Evolutionary conservation across 2,888 invertebrate genomes (phyloP).

Genomic region (Brachyptera putata): DNA sequence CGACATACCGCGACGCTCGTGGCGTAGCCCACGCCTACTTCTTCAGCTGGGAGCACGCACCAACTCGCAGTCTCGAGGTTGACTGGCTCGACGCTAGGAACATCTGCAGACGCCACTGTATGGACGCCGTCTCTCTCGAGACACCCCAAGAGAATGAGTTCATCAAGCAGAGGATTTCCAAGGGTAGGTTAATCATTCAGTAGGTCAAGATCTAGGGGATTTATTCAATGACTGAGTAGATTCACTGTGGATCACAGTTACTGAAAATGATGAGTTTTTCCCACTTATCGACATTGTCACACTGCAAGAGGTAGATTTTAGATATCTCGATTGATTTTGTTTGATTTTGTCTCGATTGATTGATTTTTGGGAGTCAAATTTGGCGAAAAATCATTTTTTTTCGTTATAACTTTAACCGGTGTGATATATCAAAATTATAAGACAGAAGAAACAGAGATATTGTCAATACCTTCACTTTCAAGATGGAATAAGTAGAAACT

Average conservation of each 20-base stretch:
- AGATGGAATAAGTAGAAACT: too few relatives aligned
- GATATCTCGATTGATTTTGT: too few relatives aligned
- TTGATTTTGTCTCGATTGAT: too few relatives aligned
- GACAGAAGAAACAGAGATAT: too few relatives aligned
- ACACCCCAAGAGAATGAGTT: constrained; percentile 90
- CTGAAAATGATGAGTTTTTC: not conserved
- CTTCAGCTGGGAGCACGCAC: constrained; percentile 88
- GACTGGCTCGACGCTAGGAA: constrained; percentile 90
- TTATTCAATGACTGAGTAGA: not conserved
- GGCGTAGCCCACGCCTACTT: constrained; percentile 88
- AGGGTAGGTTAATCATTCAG: constrained; percentile 50
- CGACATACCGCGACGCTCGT: constrained; percentile 80
- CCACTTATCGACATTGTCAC: not conserved
- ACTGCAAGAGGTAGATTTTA: too few relatives aligned
- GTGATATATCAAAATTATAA: too few relatives aligned
- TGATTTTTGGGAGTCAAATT: too few relatives aligned
- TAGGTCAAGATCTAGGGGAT: too few relatives aligned
- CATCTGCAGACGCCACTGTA: constrained; percentile 87
- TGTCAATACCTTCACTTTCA: too few relatives aligned
- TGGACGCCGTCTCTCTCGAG: constrained; percentile 89
- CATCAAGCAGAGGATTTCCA: constrained; percentile 77
- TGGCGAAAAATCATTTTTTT: too few relatives aligned
- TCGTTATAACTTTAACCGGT: too few relatives aligned
- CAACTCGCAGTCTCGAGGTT: constrained; percentile 76
- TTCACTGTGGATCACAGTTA: not conserved